Base-by-base conservation (phyloP, 2,888 invertebrate genomes). In the Cosmia trapezina region DNA sequence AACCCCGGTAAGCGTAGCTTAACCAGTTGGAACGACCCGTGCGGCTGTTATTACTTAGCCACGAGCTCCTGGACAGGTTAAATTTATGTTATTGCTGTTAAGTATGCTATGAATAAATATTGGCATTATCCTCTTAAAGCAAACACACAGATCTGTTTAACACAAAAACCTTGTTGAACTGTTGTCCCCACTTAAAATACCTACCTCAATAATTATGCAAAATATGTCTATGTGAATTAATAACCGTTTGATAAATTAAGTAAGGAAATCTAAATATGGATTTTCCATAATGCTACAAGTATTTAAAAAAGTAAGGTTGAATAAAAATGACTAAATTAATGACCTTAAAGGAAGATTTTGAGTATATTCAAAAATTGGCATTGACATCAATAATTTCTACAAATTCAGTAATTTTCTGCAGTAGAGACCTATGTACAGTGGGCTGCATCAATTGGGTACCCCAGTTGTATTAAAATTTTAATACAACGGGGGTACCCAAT, bases 261-360 rank as follows among this genome's bases (percentile, higher is more conserved):
- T 64, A 7, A 64, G 43, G 43, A 63, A 19, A 69, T 45, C 33
- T 12, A 66, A 66, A 37, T 22, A 22, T 53, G 66, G 53, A 22
- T 17, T 53, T 43, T 65, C 65, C 51, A 43, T n/a, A n/a, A n/a
- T 33, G 17, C 65, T 53, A 41, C 41, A 3, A 28, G 28, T 28
- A 28, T 28, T 28, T 43, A 33, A 33, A 11, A 17, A 45, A 22
- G 43, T 22, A 9, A 54, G 6, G 5, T 17, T 60, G 9, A 14
- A 22, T 22, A 17, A 43, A 60, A 43, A 22, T 43, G 9, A 5
- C 14, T 14, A n/a, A 5, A 5, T 17, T 60, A 41, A 14, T 60
- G 60, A 60, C 22, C 5, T 8, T 59, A 17, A 0, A 60, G 11
- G 4, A n/a, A 59, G n/a, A 41, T 17, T 1, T 61, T 43, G 7